phyloP scores from a whole-genome alignment of 2,888 invertebrate species.

The Hirtodrosophila alboralis region DNA sequence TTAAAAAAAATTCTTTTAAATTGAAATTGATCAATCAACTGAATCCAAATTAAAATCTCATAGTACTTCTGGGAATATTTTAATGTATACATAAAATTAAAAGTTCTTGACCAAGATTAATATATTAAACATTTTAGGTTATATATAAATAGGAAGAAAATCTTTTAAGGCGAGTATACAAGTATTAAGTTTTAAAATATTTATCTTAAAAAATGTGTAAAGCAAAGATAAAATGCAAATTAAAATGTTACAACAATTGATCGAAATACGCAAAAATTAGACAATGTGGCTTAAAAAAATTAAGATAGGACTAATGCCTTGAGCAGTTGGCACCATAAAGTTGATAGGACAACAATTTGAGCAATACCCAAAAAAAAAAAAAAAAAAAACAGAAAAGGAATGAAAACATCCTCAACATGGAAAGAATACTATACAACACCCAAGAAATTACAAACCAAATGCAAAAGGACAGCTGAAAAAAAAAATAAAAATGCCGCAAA shows the following conservation, averaged over 20 bases:
- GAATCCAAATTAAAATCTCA: too few relatives aligned
- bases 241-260: neutral
- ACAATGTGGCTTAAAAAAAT: conserved; percentile 34
- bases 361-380: conserved; percentile 19
- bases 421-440: conserved; percentile 33
- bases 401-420: conserved; percentile 3
- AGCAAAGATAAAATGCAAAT: neutral
- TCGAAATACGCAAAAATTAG: conserved; percentile 16
- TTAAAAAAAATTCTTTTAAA: too few relatives aligned
- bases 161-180: too few relatives aligned
- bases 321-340: conserved; percentile 46
- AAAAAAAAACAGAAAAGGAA: neutral
- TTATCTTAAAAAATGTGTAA: too few relatives aligned
- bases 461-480: conserved; percentile 45
- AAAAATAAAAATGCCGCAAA: conserved; percentile 34
- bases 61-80: too few relatives aligned
- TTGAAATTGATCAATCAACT: too few relatives aligned
- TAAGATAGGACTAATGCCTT: conserved; percentile 43
- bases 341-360: conserved; percentile 44
- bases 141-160: too few relatives aligned
- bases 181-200: too few relatives aligned
- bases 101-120: too few relatives aligned
- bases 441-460: conserved; percentile 54
- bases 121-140: too few relatives aligned
- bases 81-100: too few relatives aligned